These are phyloP conservation scores for Lanistes nyassanus DNA, from an alignment of 1,140 invertebrate genomes.

Conservation along the genomic window DNA sequence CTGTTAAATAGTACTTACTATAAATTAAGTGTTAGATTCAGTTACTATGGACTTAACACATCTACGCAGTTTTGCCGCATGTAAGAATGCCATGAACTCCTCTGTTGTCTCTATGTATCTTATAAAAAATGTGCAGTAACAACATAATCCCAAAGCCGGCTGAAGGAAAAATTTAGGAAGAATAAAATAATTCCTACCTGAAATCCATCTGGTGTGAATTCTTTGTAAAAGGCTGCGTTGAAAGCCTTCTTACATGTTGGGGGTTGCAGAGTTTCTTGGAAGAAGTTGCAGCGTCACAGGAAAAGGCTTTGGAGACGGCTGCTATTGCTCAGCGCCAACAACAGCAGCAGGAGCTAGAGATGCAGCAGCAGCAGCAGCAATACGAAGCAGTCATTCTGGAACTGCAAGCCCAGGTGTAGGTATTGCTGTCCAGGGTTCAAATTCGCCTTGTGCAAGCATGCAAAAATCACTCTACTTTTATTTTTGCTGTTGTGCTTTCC, in stretches of 20 bases:
- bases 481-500: no score
- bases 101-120: background rate
- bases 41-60: no score
- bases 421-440: no score
- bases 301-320: constrained; percentile 29
- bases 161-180: background rate
- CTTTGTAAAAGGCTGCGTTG: background rate
- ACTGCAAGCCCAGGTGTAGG: constrained; percentile 38
- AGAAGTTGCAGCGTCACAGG: constrained; percentile 38
- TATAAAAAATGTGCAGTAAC: background rate
- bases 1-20: no score
- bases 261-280: constrained; percentile 50
- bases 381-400: constrained; percentile 36
- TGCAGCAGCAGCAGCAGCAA: constrained; percentile 22
- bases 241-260: background rate
- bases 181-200: background rate
- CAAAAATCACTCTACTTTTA: no score
- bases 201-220: no score
- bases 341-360: background rate
- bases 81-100: background rate
- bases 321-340: constrained; percentile 30
- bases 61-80: no score
- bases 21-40: no score
- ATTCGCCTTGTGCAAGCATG: no score
- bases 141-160: background rate